Evolutionary conservation across 2,888 invertebrate species (phyloP).

Genomic region (Parascotia fuliginaria): DNA sequence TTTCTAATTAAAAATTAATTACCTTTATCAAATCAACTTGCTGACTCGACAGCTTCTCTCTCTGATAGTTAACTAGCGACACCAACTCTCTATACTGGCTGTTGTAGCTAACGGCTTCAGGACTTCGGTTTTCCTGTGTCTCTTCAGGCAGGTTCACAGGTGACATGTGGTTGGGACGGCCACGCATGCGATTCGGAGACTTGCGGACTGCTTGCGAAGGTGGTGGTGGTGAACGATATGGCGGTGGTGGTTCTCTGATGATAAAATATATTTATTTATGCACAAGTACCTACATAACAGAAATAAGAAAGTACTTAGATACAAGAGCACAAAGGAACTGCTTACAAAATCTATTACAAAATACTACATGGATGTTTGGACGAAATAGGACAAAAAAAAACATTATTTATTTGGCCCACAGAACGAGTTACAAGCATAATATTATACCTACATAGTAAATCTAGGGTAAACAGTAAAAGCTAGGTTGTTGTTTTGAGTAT

Average conservation of each 20-base stretch:
- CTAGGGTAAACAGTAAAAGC: too few relatives aligned
- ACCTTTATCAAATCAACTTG: slow-evolving; percentile 97
- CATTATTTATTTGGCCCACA: too few relatives aligned
- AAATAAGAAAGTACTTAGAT: too few relatives aligned
- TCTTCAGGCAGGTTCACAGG: slow-evolving; percentile 71
- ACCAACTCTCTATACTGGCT: slow-evolving; percentile 93
- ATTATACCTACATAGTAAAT: too few relatives aligned
- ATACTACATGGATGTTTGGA: too few relatives aligned
- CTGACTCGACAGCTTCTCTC: slow-evolving; percentile 95
- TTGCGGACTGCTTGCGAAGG: slow-evolving; percentile 71
- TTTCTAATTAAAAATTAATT: too few relatives aligned
- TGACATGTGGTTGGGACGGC: slow-evolving; percentile 76
- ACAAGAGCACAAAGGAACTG: too few relatives aligned
- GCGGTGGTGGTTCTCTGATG: slow-evolving; percentile 80
- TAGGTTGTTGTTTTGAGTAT: too few relatives aligned
- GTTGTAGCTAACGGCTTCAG: slow-evolving; percentile 90
- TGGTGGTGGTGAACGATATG: slow-evolving; percentile 81
- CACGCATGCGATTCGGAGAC: slow-evolving; percentile 70
- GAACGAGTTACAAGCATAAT: too few relatives aligned
- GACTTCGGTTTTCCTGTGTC: slow-evolving; percentile 57
- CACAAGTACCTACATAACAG: too few relatives aligned
- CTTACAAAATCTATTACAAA: too few relatives aligned
- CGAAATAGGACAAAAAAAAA: too few relatives aligned
- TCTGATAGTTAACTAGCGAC: slow-evolving; percentile 95
- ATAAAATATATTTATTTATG: not conserved